A percentile compares a stretch with the other conserved stretches of the same genome.
Conservation (phyloP, 2,797 vertebrate species). For the Phrynocephalus guinanensis region DNA sequence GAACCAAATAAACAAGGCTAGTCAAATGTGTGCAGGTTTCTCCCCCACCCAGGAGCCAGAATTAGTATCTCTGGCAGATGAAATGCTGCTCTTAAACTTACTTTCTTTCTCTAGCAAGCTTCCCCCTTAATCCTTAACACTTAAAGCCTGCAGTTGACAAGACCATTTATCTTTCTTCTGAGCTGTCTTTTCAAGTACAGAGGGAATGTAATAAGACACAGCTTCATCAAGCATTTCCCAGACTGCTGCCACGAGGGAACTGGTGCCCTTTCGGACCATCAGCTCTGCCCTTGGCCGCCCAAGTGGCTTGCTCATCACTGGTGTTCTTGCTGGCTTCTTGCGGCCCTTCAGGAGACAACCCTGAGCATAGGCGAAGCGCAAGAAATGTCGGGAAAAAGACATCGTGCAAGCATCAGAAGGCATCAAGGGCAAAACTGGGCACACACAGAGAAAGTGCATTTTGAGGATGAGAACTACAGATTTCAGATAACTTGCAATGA, state of each 20-base stretch:
- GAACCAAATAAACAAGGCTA: slow-evolving; percentile 44
- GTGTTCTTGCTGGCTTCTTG: not conserved
- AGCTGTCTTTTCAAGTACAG: slow-evolving; percentile 28
- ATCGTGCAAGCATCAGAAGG: not conserved
- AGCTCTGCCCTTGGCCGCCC: not conserved
- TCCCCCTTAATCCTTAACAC: slow-evolving; percentile 60
- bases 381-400: not conserved
- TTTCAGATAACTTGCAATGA: not conserved
- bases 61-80: slow-evolving; percentile 40
- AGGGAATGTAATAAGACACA: slow-evolving; percentile 38
- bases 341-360: not conserved
- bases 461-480: not conserved
- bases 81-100: slow-evolving; percentile 62
- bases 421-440: not conserved
- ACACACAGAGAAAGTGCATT: not conserved
- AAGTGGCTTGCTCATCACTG: not conserved
- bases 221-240: slow-evolving; percentile 22
- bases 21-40: slow-evolving; percentile 50
- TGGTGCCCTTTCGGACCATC: too few relatives aligned
- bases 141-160: slow-evolving; percentile 49
- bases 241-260: slow-evolving; percentile 32
- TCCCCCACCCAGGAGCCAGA: slow-evolving; percentile 53
- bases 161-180: slow-evolving; percentile 39
- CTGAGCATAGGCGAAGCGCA: not conserved
- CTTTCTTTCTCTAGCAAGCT: slow-evolving; percentile 49